Evolutionary conservation across 2,113 vertebrate species (phyloP), one percentile per base, ranked within the genome.

Genomic region (Turnix velox): DNA sequence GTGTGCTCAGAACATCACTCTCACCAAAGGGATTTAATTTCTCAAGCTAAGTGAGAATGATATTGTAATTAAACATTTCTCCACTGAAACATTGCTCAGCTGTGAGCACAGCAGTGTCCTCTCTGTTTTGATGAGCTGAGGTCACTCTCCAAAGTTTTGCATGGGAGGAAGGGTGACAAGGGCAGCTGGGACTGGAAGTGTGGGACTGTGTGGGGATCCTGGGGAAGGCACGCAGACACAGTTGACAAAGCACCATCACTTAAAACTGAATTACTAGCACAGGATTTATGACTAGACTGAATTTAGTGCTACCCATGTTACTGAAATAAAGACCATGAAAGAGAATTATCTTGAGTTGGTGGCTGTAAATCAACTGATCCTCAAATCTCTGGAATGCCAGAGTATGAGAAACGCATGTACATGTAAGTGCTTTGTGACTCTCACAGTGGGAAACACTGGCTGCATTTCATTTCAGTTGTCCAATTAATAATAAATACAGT

Each of bases 301-400:
- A 87, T 79, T 91, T 80, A 91, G 66, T 94, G 77, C 81, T 88
- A 39, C 93, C 69, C 27, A 0, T 61, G 35, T 59, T 72, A 45
- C 69, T 83, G 84, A 93, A 92, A 84, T 67, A 80, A 93, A 93
- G 63, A 18, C 59, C 62, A 52, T 52, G 63, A 74, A 94, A 83
- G 58, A 88, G 49, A 84, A 75, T 71, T 91, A 73, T 39, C 63
- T 82, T n/a, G 71, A 95, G 86, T 58, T 73, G 84, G 54, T 40
- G 57, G 37, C 87, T 0, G 0, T 84, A 96, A 93, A 96, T 95
- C 87, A 93, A 55, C 33, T 2, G 4, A 84, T 84, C 33, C 75
- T 88, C 79, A 71, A 30, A 90, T 43, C 74, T 95, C 66, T 59
- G 52, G 65, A 45, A 72, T 1, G 18, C 49, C 8, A 0, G n/a